phyloP scores from a whole-genome alignment of 2,888 invertebrate genomes.

The Mesoligia furuncula region DNA sequence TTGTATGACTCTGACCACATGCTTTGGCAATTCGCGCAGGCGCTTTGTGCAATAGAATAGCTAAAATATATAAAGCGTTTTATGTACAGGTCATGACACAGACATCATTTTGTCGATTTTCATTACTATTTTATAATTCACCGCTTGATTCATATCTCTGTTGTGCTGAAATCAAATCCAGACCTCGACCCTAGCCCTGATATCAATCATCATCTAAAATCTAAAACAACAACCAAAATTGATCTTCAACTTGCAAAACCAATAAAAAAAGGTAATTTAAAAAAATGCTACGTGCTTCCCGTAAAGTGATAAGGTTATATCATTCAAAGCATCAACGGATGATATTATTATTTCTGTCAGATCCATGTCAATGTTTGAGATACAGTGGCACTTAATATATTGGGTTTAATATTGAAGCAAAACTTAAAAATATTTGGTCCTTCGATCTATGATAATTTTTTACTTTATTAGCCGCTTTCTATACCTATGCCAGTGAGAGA shows the following conservation, averaged over 20 bases:
- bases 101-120: not conserved
- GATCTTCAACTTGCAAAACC: not conserved
- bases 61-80: not conserved
- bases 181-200: not conserved
- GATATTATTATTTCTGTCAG: constrained; percentile 44
- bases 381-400: constrained; percentile 28
- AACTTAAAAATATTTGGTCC: not conserved
- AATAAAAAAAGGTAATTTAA: not conserved
- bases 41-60: not conserved
- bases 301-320: constrained; percentile 43
- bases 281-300: not conserved
- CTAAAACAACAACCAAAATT: not conserved
- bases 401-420: constrained; percentile 1
- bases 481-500: too few species aligned
- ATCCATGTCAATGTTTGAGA: constrained; percentile 46
- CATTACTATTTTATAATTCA: not conserved
- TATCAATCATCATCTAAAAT: not conserved
- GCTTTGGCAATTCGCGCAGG: constrained; percentile 16
- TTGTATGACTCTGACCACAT: not conserved
- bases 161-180: not conserved
- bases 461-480: not conserved
- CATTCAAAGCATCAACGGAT: constrained; percentile 36
- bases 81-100: too few species aligned
- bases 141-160: not conserved
- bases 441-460: not conserved